Evolutionary conservation across 2,888 invertebrate genomes (phyloP).

Genomic region (Drosophila subquinaria): DNA sequence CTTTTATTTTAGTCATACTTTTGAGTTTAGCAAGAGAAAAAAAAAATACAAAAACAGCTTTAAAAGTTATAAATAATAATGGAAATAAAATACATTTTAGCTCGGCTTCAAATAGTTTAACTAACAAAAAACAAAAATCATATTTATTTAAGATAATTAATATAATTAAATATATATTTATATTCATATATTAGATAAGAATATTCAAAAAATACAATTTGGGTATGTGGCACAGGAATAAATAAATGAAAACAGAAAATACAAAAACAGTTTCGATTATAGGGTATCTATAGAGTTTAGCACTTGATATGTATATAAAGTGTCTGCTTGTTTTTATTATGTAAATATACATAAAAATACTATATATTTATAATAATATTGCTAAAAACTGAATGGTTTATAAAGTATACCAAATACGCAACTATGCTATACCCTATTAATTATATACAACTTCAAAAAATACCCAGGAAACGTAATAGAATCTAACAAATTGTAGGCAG

Average conservation of each 20-base stretch:
- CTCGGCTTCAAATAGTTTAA: conserved; percentile 59
- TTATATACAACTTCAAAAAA: conserved; percentile 12
- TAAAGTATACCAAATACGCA: conserved; percentile 24
- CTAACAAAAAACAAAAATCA: conserved; percentile 17
- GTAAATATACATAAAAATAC: conserved; percentile 16
- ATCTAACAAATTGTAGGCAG: conserved; percentile 43
- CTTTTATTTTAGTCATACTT: not conserved
- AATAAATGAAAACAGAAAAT: conserved; percentile 8
- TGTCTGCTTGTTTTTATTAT: conserved; percentile 3
- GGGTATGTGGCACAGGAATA: conserved; percentile 28
- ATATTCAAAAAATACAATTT: conserved; percentile 14
- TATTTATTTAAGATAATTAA: not conserved
- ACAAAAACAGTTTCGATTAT: not conserved
- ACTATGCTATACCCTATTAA: conserved; percentile 37
- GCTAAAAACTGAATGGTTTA: conserved; percentile 14
- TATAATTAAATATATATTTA: conserved; percentile 12
- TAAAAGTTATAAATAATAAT: conserved; percentile 31
- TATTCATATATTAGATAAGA: conserved; percentile 14
- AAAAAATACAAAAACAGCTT: conserved; percentile 35
- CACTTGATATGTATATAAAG: conserved; percentile 3
- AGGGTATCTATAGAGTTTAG: conserved; percentile 11
- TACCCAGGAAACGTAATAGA: conserved; percentile 20
- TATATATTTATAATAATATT: conserved; percentile 1
- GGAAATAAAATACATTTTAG: conserved; percentile 33
- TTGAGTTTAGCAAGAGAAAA: conserved; percentile 12